Conservation (phyloP, 2,113 vertebrate genomes). For the Pachycephala philippinensis region DNA sequence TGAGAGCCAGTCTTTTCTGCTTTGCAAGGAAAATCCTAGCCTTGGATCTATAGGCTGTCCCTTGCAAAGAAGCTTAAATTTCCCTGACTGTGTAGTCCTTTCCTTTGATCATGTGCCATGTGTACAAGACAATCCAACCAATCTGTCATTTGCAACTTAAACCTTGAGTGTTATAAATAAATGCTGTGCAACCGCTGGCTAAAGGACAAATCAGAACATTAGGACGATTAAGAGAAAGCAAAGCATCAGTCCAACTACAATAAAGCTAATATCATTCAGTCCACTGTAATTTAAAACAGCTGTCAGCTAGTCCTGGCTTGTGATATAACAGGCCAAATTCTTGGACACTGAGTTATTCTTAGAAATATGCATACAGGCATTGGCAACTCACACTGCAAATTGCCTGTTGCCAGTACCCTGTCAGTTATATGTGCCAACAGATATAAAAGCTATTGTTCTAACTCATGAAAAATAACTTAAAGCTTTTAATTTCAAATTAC, state of each 20-base stretch:
- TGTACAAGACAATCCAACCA: conserved; percentile 53
- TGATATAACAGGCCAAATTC: conserved; percentile 75
- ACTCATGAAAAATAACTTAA: conserved; percentile 70
- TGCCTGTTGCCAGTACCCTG: conserved; percentile 74
- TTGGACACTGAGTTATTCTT: conserved; percentile 83
- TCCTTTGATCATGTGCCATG: conserved; percentile 61
- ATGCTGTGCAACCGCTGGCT: conserved; percentile 55
- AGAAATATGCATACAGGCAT: conserved; percentile 72
- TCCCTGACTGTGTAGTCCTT: conserved; percentile 30
- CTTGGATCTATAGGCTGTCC: conserved; percentile 43
- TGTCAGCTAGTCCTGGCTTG: conserved; percentile 67
- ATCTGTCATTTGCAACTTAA: conserved; percentile 68
- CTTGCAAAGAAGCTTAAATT: conserved; percentile 53
- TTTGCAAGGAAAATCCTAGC: conserved; percentile 46
- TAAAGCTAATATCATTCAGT: conserved; percentile 67
- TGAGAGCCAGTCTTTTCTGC: conserved; percentile 22
- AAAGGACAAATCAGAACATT: conserved; percentile 52
- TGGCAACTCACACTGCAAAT: conserved; percentile 71
- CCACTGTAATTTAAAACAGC: conserved; percentile 75
- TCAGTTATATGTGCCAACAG: conserved; percentile 71
- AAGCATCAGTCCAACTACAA: conserved; percentile 52
- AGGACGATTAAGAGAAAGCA: conserved; percentile 62
- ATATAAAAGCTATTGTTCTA: conserved; percentile 70
- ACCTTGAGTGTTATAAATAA: conserved; percentile 66
- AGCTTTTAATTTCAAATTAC: conserved; percentile 72